Conservation (phyloP, 2,113 vertebrate genomes). For the Zingel zingel region DNA sequence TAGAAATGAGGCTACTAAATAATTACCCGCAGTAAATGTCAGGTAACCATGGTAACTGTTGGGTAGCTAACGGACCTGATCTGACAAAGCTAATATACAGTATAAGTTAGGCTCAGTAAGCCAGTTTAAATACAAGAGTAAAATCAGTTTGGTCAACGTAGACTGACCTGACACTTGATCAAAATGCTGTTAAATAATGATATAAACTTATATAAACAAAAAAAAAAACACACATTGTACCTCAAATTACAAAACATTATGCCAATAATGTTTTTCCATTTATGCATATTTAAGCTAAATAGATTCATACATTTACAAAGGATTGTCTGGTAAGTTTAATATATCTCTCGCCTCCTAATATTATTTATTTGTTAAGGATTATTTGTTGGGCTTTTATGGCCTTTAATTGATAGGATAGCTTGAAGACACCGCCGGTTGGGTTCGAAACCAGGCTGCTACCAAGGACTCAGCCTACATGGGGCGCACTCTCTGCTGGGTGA, state of each 20-base stretch:
- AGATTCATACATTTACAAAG: neutral
- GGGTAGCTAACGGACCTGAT: neutral
- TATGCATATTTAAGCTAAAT: too few species aligned
- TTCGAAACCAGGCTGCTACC: too few species aligned
- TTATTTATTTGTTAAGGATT: too few species aligned
- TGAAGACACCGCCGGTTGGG: too few species aligned
- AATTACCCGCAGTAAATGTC: neutral
- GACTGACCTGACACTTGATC: neutral
- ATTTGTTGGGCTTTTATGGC: too few species aligned
- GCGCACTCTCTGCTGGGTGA: too few species aligned
- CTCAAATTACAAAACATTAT: too few species aligned
- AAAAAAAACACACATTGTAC: too few species aligned
- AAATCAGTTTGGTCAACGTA: neutral
- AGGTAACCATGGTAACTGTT: neutral
- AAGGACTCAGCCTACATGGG: too few species aligned
- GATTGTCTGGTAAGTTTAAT: neutral
- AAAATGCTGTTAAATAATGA: neutral
- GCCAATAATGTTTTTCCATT: too few species aligned
- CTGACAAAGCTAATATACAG: neutral
- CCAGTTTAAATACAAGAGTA: neutral
- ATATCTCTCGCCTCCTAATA: neutral
- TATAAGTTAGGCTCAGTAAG: neutral
- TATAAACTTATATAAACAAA: neutral
- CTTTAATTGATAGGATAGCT: too few species aligned
- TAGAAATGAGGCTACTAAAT: too few species aligned